phyloP scores from a whole-genome alignment of 2,113 vertebrate genomes.

The Phylloscopus trochilus region DNA sequence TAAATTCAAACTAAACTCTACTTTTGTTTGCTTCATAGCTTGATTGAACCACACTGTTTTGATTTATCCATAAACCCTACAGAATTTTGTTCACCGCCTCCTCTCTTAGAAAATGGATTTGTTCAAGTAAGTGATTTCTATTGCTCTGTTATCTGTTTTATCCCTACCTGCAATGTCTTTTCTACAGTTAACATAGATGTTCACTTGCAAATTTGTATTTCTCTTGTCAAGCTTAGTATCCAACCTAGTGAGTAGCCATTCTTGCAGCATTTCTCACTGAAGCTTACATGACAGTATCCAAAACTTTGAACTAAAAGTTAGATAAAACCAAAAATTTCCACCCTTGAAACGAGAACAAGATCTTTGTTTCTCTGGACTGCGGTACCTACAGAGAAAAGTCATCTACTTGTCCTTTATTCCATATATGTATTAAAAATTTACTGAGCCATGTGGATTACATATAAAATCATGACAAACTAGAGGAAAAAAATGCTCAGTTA shows the following conservation, averaged over 20 bases:
- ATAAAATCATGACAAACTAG: background rate
- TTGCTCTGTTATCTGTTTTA: background rate
- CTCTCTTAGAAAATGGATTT: slow-evolving; percentile 83
- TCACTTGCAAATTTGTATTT: background rate
- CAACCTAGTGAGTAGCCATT: background rate
- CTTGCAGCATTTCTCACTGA: background rate
- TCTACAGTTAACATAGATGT: background rate
- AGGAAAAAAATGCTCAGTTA: background rate
- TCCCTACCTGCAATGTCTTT: background rate
- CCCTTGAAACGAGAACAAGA: background rate
- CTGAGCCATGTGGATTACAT: background rate
- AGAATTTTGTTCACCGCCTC: slow-evolving; percentile 80
- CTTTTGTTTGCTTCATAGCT: slow-evolving; percentile 68
- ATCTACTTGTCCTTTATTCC: background rate
- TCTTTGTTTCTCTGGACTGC: background rate
- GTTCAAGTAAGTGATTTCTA: slow-evolving; percentile 77
- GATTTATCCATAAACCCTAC: slow-evolving; percentile 73
- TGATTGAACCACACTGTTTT: slow-evolving; percentile 92
- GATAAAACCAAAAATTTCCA: background rate
- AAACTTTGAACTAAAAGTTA: background rate
- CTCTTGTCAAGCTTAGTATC: background rate
- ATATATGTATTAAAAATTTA: background rate
- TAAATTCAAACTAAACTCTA: background rate
- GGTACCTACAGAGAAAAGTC: background rate
- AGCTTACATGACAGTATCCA: background rate